Percentiles rank a stretch among this genome's conserved stretches.
These are phyloP conservation scores for Drosophila lacteicornis DNA, from an alignment of 1,140 invertebrate genomes.

Conservation along the genomic window DNA sequence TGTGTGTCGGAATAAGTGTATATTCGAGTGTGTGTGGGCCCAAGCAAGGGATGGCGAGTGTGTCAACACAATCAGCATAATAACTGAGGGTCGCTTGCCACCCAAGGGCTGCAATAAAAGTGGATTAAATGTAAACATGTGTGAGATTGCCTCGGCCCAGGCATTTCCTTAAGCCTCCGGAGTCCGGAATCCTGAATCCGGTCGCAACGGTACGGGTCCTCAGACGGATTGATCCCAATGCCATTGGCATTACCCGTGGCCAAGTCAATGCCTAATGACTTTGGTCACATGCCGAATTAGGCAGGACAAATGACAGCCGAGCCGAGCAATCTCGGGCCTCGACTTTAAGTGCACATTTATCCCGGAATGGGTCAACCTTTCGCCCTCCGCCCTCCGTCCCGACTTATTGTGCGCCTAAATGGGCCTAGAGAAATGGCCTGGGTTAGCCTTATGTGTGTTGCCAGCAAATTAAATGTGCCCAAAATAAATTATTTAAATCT, in stretches of 20 bases:
- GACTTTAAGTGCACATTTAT: slow-evolving; percentile 50
- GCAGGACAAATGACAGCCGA: slow-evolving; percentile 53
- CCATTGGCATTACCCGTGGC: slow-evolving; percentile 33
- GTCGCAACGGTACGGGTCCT: not conserved
- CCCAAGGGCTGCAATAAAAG: slow-evolving; percentile 64
- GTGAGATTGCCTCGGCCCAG: slow-evolving; percentile 38
- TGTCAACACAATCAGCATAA: slow-evolving; percentile 82
- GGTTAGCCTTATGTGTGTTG: slow-evolving; percentile 37
- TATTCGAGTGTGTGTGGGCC: not conserved
- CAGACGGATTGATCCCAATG: slow-evolving; percentile 60
- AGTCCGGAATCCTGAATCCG: not conserved
- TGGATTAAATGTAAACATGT: slow-evolving; percentile 78
- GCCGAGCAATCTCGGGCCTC: slow-evolving; percentile 36
- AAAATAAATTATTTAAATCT: slow-evolving; percentile 64
- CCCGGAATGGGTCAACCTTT: slow-evolving; percentile 34
- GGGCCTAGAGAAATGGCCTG: slow-evolving; percentile 12
- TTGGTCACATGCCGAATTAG: slow-evolving; percentile 72
- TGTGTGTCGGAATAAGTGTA: slow-evolving; percentile 5
- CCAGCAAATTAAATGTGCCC: slow-evolving; percentile 49
- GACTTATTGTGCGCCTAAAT: slow-evolving; percentile 28
- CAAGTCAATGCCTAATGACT: slow-evolving; percentile 71
- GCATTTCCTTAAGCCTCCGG: slow-evolving; percentile 33
- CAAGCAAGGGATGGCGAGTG: slow-evolving; percentile 33
- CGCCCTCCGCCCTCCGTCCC: not conserved
- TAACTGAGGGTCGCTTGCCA: slow-evolving; percentile 59